These are phyloP conservation scores for Sphaerophoria taeniata DNA, from an alignment of 2,888 invertebrate genomes.

Conservation along the genomic window DNA sequence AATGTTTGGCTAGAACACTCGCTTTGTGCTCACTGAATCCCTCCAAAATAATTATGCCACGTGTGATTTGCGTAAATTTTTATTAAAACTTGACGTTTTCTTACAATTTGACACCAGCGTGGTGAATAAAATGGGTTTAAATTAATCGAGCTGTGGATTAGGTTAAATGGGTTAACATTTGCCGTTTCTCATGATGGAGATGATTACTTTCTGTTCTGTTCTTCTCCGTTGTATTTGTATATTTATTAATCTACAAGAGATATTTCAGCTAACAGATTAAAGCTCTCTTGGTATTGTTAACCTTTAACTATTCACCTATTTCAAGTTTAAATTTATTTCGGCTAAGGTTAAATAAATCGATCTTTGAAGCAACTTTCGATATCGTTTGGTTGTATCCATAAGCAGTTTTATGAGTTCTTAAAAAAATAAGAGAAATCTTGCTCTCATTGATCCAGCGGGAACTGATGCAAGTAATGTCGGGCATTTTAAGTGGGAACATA, in stretches of 20 bases:
- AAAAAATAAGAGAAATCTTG: background rate
- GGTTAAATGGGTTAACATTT: no score
- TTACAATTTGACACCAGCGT: no score
- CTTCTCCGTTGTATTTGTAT: no score
- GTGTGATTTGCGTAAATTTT: no score
- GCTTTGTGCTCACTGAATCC: no score
- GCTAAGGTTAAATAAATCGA: background rate
- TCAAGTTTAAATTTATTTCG: background rate
- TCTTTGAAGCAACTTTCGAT: background rate
- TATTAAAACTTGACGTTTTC: no score
- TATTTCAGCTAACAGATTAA: background rate
- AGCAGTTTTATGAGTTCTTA: background rate
- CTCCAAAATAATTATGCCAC: no score
- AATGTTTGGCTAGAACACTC: no score
- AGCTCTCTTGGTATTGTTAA: background rate
- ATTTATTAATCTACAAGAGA: background rate
- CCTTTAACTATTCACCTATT: background rate
- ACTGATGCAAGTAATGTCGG: background rate
- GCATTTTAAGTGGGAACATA: background rate
- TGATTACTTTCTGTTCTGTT: no score
- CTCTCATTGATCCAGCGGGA: background rate
- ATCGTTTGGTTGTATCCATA: background rate
- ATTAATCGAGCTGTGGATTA: no score
- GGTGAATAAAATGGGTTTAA: no score
- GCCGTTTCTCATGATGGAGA: no score